A percentile compares a stretch with the other conserved stretches of the same genome.
Evolutionary conservation across 2,797 vertebrate genomes (phyloP).

Genomic region (Falco biarmicus): DNA sequence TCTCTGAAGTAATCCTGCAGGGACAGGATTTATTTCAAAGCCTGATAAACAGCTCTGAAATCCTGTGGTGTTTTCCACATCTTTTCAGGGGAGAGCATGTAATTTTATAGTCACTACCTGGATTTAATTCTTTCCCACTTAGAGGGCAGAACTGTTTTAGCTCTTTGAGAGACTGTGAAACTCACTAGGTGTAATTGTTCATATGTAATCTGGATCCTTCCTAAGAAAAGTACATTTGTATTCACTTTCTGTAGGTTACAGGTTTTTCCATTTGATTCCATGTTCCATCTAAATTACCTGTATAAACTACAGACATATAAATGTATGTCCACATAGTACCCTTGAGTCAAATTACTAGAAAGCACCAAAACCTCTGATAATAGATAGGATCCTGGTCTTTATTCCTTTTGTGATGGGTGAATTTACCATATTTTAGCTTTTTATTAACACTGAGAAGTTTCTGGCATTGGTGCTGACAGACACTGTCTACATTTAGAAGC

Average conservation of each 20-base stretch:
- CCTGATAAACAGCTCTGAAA: not conserved
- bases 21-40: not conserved
- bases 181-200: not conserved
- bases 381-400: not conserved
- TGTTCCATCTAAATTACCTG: not conserved
- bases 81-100: not conserved
- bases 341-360: not conserved
- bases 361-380: not conserved
- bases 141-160: not conserved
- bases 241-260: not conserved
- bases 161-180: not conserved
- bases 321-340: not conserved
- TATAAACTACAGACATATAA: not conserved
- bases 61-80: not conserved
- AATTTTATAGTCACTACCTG: not conserved
- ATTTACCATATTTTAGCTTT: not conserved
- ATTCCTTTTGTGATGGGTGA: not conserved
- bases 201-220: not conserved
- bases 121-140: not conserved
- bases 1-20: not conserved
- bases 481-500: not conserved
- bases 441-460: not conserved
- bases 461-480: not conserved
- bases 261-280: not conserved
- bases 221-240: not conserved